Evolutionary conservation across 2,888 invertebrate species (phyloP).

Genomic region (Cryptosula pallasiana): DNA sequence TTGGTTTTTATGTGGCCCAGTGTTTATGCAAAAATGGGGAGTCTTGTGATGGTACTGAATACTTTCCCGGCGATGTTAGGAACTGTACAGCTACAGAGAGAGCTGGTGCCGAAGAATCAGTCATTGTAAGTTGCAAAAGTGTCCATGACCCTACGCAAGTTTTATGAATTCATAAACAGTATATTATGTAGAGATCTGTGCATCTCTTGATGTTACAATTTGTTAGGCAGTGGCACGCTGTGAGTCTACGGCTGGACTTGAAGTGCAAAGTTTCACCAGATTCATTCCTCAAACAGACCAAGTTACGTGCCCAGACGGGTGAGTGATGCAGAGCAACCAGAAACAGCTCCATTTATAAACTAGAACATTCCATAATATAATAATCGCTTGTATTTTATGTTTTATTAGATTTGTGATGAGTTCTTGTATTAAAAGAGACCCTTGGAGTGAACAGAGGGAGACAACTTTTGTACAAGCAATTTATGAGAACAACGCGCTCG

Average conservation of each 20-base stretch:
- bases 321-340: neutral
- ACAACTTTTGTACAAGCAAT: neutral
- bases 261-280: neutral
- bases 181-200: too few species aligned
- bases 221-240: neutral
- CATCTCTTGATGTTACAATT: too few species aligned
- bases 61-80: neutral
- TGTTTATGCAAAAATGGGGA: neutral
- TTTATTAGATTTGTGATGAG: neutral
- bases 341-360: too few species aligned
- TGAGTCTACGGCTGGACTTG: neutral
- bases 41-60: neutral
- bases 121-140: neutral
- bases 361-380: too few species aligned
- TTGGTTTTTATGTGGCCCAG: neutral
- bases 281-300: neutral
- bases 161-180: too few species aligned
- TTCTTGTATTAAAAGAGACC: neutral
- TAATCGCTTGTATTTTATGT: neutral
- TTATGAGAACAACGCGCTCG: neutral
- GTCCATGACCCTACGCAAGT: too few species aligned
- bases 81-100: neutral
- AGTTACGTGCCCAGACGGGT: neutral
- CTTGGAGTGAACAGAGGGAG: neutral
- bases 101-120: neutral